These are phyloP conservation scores for Micronycteris hirsuta DNA, from an alignment of 2,113 vertebrate species.

Conservation along the genomic window DNA sequence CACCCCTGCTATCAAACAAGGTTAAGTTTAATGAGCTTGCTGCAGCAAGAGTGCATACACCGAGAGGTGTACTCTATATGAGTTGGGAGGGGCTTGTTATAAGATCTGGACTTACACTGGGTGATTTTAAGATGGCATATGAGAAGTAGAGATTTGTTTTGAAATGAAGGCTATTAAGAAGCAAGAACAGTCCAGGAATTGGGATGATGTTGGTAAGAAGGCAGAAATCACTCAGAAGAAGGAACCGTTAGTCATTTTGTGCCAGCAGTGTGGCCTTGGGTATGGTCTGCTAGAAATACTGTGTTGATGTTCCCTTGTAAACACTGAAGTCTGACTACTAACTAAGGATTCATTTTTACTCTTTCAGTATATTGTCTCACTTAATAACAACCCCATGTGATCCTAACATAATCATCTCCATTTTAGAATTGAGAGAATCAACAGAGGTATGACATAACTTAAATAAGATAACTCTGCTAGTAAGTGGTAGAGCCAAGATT, in stretches of 20 bases:
- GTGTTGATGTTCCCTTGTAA: not conserved
- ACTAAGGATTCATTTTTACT: not conserved
- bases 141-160: not conserved
- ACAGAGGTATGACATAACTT: not conserved
- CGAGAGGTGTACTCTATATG: not conserved
- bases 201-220: not conserved
- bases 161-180: not conserved
- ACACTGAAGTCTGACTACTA: not conserved
- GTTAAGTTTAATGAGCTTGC: not conserved
- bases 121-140: not conserved
- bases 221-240: not conserved
- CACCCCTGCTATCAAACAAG: not conserved
- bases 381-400: not conserved
- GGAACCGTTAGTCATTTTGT: not conserved
- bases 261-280: not conserved
- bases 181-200: not conserved
- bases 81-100: not conserved
- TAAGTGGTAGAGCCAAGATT: not conserved
- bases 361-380: not conserved
- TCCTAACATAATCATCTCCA: not conserved
- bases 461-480: not conserved
- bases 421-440: not conserved
- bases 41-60: not conserved
- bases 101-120: not conserved
- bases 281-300: not conserved